Evolutionary conservation across 1,140 invertebrate species (phyloP), one percentile per base, ranked within the genome.

Genomic region (Lanistes nyassanus): DNA sequence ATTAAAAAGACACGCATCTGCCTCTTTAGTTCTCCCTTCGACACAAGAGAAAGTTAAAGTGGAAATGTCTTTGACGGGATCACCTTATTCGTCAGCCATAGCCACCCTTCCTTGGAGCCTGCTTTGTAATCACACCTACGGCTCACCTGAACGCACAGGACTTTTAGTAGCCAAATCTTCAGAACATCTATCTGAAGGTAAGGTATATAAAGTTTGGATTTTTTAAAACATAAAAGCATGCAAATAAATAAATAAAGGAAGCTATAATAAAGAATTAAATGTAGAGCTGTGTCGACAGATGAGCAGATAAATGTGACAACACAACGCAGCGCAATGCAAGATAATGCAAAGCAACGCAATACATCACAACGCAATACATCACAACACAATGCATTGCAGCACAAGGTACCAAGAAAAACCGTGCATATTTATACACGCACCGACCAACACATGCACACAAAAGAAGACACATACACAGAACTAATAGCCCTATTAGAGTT

Each of bases 71-170:
- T 9, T 36, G 36, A 67, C 6, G 19, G 34, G 36, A 67, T n/a
- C 23, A n/a, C 11, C 36, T 4, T 34, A 11, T 23, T 4, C 29
- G 42, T 53, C 42, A 69, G 39, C 37, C n/a, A 53, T 51, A 5
- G 67, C 53, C 42, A 31, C 16, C 0, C 26, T 69, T n/a, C 51
- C 67, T 11, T 39, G 42, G 11, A 16, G 42, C 16, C 67, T 69
- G 6, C 67, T 69, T 16, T 69, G 67, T 42, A 55, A 69, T 29
- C 2, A 16, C 23, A 26, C 42, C 26, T 69, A 69, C 29, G 67
- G 67, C 0, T 21, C 9, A 19, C 42, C 67, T 0, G 29, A 4
- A 16, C 1, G 11, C 2, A 16, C 47, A 29, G 67, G 67, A 29
- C 42, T 47, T 29, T 53, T 69, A 53, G 67, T 69, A 16, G n/a